Conservation (phyloP, 2,888 invertebrate species). For the Epistrophella euchroma region DNA sequence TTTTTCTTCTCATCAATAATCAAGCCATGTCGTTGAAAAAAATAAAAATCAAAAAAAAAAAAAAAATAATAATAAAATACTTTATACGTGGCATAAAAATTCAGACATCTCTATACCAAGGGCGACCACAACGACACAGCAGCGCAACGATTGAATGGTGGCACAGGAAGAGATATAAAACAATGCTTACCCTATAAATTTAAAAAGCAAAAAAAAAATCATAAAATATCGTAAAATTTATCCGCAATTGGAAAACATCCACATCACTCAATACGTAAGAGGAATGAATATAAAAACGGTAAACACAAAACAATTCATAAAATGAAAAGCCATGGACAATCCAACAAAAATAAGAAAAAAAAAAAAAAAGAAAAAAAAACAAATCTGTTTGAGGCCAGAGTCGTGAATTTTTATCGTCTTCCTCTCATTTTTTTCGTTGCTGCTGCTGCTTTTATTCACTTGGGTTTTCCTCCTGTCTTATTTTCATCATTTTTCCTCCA, state of each 20-base stretch:
- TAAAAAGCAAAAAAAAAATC: constrained; percentile 8
- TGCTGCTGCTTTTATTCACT: constrained; percentile 39
- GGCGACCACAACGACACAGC: constrained; percentile 5
- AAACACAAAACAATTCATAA: constrained; percentile 68
- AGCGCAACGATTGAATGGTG: constrained; percentile 1
- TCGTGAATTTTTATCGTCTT: constrained; percentile 61
- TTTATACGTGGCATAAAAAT: constrained; percentile 61
- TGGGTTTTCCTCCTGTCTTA: constrained; percentile 48
- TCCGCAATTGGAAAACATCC: constrained; percentile 71
- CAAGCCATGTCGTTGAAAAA: constrained; percentile 56
- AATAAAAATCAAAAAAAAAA: not conserved
- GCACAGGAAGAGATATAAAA: constrained; percentile 47
- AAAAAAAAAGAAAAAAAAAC: constrained; percentile 50
- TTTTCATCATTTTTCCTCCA: constrained; percentile 18
- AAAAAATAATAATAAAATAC: constrained; percentile 16
- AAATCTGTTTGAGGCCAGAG: constrained; percentile 73
- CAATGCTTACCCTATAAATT: constrained; percentile 44
- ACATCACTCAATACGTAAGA: constrained; percentile 70
- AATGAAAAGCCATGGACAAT: constrained; percentile 67
- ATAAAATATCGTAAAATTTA: constrained; percentile 48
- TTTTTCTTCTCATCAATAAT: constrained; percentile 64
- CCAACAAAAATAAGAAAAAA: constrained; percentile 2
- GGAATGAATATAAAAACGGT: constrained; percentile 36
- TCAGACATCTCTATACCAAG: constrained; percentile 55
- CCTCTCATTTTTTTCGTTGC: constrained; percentile 22